A percentile compares a stretch with the other conserved stretches of the same genome.
Evolutionary conservation across 2,888 invertebrate genomes (phyloP).

Genomic region (Hymenopus coronatus): DNA sequence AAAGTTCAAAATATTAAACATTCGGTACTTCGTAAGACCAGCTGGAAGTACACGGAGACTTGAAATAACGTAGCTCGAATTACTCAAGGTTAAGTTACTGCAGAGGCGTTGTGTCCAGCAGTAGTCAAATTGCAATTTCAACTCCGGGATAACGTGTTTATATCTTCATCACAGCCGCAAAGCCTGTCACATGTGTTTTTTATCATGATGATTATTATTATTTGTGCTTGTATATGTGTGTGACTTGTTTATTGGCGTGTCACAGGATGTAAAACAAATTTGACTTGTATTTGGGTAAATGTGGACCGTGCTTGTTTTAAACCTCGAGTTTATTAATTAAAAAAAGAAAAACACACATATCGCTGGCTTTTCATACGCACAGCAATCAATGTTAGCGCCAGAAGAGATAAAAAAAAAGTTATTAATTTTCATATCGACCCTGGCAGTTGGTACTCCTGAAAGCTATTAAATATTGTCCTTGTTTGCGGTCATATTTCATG

Average conservation of each 20-base stretch:
- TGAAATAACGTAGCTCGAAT: too few relatives aligned
- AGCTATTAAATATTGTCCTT: background rate
- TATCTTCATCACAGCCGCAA: background rate
- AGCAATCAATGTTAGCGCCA: background rate
- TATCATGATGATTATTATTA: background rate
- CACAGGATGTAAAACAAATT: background rate
- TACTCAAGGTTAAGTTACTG: too few relatives aligned
- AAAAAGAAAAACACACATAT: background rate
- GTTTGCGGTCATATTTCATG: background rate
- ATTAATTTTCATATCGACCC: background rate
- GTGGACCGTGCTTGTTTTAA: background rate
- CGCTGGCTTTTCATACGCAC: background rate
- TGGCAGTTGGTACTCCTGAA: background rate
- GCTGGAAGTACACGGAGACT: too few relatives aligned
- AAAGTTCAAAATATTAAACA: too few relatives aligned
- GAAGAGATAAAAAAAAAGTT: background rate
- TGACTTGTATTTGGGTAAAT: background rate
- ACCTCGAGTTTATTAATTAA: background rate
- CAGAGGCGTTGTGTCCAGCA: background rate
- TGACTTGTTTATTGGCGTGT: background rate
- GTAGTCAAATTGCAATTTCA: background rate
- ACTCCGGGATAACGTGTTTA: background rate
- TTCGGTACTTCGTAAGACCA: too few relatives aligned
- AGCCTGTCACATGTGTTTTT: background rate
- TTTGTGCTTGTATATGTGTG: background rate